A percentile compares a stretch with the other conserved stretches of the same genome.
phyloP scores from a whole-genome alignment of 1,140 invertebrate genomes.

The Drosophila ficusphila region DNA sequence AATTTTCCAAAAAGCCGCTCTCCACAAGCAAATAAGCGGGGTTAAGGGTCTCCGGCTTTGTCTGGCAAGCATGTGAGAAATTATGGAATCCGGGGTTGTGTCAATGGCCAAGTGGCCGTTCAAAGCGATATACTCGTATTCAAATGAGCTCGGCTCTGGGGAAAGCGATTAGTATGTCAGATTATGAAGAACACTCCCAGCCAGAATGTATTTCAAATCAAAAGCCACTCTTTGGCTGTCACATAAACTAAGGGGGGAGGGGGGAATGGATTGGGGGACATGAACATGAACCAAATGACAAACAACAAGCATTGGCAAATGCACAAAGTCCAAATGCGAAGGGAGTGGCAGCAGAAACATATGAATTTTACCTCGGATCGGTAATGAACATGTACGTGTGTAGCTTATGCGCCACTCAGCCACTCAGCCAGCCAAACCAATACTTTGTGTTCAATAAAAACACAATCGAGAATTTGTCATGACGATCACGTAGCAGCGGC shows the following conservation, averaged over 20 bases:
- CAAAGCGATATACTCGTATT: conserved; percentile 49
- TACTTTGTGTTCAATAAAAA: conserved; percentile 74
- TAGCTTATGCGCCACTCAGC: conserved; percentile 38
- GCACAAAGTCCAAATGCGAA: conserved; percentile 39
- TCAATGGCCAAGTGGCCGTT: conserved; percentile 25
- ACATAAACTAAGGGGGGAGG: conserved; percentile 36
- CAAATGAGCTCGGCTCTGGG: conserved; percentile 19
- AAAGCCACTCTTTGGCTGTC: conserved; percentile 51
- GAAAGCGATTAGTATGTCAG: conserved; percentile 38
- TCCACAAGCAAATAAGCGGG: conserved; percentile 9
- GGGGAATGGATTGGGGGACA: too few relatives aligned
- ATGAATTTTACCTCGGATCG: conserved; percentile 44
- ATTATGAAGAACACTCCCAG: conserved; percentile 30
- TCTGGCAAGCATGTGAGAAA: conserved; percentile 43
- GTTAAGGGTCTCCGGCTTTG: conserved; percentile 9
- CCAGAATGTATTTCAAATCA: conserved; percentile 27
- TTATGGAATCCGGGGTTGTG: conserved; percentile 20
- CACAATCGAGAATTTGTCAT: conserved; percentile 74
- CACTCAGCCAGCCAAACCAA: conserved; percentile 61
- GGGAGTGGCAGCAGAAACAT: conserved; percentile 54
- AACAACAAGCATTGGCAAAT: conserved; percentile 42
- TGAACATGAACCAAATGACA: conserved; percentile 66
- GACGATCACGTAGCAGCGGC: conserved; percentile 68
- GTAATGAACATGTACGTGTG: conserved; percentile 60
- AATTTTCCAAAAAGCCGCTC: conserved; percentile 31